Base-by-base conservation (phyloP, 2,113 vertebrate genomes). In the Anoura caudifer region DNA sequence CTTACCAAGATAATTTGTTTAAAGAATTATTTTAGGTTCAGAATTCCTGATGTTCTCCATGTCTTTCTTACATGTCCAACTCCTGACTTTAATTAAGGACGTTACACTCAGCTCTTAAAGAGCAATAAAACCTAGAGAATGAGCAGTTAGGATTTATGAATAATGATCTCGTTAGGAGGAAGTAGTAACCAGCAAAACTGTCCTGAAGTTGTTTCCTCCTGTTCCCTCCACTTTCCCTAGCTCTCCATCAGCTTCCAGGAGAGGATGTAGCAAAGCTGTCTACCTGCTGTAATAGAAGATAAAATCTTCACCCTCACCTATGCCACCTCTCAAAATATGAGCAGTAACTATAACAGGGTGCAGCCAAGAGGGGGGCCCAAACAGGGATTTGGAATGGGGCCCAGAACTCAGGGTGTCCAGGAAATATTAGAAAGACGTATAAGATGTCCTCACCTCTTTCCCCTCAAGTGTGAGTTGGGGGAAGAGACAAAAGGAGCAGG, bases 21-120 rank as follows among this genome's bases (percentile, higher is more conserved):
- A 54, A 88, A 90, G 69, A 84, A 75, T 93, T 92, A 95, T 97
- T 97, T 97, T 91, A 73, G 52, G 63, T 87, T 95, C 63, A 90
- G 20, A 96, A 95, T 90, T 87, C 97, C 94, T 92, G 41, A 93
- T 95, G 83, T 50, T 96, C 79, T 93, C 47, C n/a, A 19, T 24
- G 16, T 79, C 56, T 93, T 77, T 91, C 69, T 83, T 65, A 91
- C 7, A 70, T 12, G 0, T 96, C 83, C 80, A 95, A 76, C 31
- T 87, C 69, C 95, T 97, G 92, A 77, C 56, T 97, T 85, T 75
- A 96, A 97, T 95, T 95, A 95, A 95, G 50, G 26, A 77, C 0
- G 5, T 82, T 89, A 52, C 1, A 45, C 43, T 95, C n/a, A 22
- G 63, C 70, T 95, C 38, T 94, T 89, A 83, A 95, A 0, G 2